Conservation (phyloP, 2,797 vertebrate genomes). For the Nannoperca obscura region DNA sequence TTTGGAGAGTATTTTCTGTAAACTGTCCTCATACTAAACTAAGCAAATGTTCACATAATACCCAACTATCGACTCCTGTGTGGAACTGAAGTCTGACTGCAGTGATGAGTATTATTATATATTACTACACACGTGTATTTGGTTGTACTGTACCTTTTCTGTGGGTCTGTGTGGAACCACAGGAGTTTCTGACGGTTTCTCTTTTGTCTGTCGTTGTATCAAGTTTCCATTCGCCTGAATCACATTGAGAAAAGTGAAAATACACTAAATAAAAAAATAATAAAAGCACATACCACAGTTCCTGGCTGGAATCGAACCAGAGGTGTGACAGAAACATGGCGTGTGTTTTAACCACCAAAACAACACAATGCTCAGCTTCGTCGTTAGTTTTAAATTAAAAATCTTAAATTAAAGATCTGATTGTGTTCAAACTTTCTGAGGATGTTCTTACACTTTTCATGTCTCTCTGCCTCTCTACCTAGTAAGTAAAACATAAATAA, state of each 20-base stretch:
- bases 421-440: background rate
- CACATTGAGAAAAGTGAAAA: background rate
- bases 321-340: background rate
- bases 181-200: constrained; percentile 30
- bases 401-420: background rate
- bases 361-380: background rate
- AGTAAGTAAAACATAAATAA: background rate
- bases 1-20: constrained; percentile 11
- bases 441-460: background rate
- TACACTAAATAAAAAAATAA: no score
- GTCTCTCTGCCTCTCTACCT: background rate
- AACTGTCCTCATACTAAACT: constrained; percentile 19
- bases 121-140: background rate
- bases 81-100: background rate
- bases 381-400: background rate
- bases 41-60: background rate
- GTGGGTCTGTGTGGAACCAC: constrained; percentile 51
- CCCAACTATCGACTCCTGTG: background rate
- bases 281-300: no score
- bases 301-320: background rate
- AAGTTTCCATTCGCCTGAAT: constrained; percentile 37
- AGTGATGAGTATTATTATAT: background rate
- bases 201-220: constrained; percentile 33
- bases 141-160: constrained; percentile 53
- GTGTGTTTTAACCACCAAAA: background rate